Percentiles rank a stretch among this genome's conserved stretches.
These are phyloP conservation scores for Rhea americana DNA, from an alignment of 2,113 vertebrate species.

Conservation along the genomic window DNA sequence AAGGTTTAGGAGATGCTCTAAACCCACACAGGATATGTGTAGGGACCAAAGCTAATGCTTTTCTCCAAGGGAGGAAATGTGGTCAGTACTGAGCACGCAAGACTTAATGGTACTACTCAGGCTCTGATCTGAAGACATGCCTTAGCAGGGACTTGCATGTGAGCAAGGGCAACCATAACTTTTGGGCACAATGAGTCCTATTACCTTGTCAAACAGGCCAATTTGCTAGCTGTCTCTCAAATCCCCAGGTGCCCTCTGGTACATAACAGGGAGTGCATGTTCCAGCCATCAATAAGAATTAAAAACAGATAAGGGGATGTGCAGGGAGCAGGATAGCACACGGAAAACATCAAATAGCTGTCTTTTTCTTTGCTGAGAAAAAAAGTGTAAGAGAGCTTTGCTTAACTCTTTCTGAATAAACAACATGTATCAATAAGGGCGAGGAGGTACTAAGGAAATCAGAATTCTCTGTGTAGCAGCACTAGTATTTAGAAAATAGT, in stretches of 20 bases:
- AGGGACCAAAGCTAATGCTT: not conserved
- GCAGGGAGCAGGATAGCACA: not conserved
- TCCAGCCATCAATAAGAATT: not conserved
- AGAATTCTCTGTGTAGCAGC: not conserved
- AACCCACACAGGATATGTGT: too few species aligned
- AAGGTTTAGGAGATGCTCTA: not conserved
- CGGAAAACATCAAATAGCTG: not conserved
- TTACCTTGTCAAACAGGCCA: not conserved
- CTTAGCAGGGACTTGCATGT: not conserved
- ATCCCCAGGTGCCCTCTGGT: not conserved
- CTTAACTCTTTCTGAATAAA: not conserved
- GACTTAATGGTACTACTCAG: fast-evolving
- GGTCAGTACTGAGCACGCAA: fast-evolving
- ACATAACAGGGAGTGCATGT: not conserved
- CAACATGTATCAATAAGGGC: not conserved
- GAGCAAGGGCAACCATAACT: not conserved
- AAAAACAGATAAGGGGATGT: fast-evolving
- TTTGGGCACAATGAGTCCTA: not conserved
- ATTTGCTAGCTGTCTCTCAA: not conserved
- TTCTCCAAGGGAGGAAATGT: fast-evolving
- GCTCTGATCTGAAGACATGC: not conserved
- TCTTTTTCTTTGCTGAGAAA: too few species aligned
- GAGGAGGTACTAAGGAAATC: not conserved
- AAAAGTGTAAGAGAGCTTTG: not conserved
- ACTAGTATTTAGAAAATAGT: not conserved